Percentiles rank a stretch among this genome's conserved stretches.
phyloP scores from a whole-genome alignment of 92 coral and sea anemone genomes.

The Porites rus region DNA sequence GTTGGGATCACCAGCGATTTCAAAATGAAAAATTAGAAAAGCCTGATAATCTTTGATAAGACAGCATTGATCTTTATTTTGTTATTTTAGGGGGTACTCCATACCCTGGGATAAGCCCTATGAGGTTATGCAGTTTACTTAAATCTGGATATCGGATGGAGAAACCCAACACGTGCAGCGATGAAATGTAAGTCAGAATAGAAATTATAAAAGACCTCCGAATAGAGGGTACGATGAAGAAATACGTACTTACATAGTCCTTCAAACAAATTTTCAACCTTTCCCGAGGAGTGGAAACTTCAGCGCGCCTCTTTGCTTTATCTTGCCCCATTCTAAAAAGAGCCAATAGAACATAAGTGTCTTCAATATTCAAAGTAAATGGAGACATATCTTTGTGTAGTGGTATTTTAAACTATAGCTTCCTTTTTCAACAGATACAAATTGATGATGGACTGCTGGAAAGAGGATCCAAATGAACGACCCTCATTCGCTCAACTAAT shows the following conservation, averaged over 20 bases:
- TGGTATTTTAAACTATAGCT: neutral
- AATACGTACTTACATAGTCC: too few species aligned
- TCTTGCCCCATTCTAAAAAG: too few species aligned
- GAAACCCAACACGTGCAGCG: conserved; percentile 18
- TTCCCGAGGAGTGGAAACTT: too few species aligned
- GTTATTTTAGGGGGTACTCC: conserved; percentile 6
- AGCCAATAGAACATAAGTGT: too few species aligned
- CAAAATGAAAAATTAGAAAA: too few species aligned
- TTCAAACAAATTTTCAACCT: too few species aligned
- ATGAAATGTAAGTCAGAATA: conserved; percentile 23
- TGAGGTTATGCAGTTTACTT: conserved; percentile 1
- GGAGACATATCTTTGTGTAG: neutral
- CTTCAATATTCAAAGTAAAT: too few species aligned
- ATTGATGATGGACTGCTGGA: conserved; percentile 30
- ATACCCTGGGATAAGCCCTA: conserved; percentile 24
- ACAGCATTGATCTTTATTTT: neutral
- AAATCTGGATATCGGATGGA: conserved; percentile 35
- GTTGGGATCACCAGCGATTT: too few species aligned
- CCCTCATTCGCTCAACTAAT: conserved; percentile 7
- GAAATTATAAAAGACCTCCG: too few species aligned
- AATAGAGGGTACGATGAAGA: too few species aligned
- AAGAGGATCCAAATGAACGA: conserved; percentile 26
- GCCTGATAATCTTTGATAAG: too few species aligned
- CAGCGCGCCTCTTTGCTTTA: too few species aligned
- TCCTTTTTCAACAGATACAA: conserved; percentile 4